These are phyloP conservation scores for Hyaena hyaena DNA, from an alignment of 2,113 vertebrate species.

Conservation along the genomic window DNA sequence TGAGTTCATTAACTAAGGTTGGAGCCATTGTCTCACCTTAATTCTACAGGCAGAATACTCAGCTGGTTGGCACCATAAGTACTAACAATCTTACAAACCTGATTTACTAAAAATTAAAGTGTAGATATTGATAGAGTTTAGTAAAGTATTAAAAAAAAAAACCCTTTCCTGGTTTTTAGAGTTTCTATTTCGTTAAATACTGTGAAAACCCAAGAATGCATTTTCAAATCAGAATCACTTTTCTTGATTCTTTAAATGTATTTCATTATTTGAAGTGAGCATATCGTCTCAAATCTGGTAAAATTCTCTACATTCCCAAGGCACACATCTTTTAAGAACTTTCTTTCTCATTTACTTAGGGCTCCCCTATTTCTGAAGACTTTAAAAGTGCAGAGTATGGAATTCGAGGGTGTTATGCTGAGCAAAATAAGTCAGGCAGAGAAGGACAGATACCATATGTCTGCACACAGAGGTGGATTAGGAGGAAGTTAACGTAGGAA, in stretches of 20 bases:
- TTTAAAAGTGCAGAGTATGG: background rate
- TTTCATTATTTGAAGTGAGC: background rate
- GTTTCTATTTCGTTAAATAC: background rate
- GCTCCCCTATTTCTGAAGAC: background rate
- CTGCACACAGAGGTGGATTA: too few species aligned
- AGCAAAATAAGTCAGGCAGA: too few species aligned
- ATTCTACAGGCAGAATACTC: too few species aligned
- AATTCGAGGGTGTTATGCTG: too few species aligned
- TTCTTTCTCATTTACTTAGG: background rate
- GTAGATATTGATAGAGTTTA: background rate
- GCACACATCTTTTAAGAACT: background rate
- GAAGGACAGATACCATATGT: too few species aligned
- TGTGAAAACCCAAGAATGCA: background rate
- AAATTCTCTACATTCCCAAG: background rate
- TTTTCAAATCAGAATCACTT: constrained; percentile 8
- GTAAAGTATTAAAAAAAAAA: background rate
- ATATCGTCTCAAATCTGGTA: background rate
- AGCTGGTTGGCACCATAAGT: background rate
- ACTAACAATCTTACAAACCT: background rate
- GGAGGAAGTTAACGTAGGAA: too few species aligned
- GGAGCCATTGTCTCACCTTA: too few species aligned
- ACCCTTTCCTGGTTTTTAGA: background rate
- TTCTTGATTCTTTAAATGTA: background rate
- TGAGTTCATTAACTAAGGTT: too few species aligned
- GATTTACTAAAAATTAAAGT: constrained; percentile 15